Evolutionary conservation across 1,140 invertebrate genomes (phyloP), one percentile per base, ranked within the genome.

Genomic region (Pseudomyrmex cubaensis): DNA sequence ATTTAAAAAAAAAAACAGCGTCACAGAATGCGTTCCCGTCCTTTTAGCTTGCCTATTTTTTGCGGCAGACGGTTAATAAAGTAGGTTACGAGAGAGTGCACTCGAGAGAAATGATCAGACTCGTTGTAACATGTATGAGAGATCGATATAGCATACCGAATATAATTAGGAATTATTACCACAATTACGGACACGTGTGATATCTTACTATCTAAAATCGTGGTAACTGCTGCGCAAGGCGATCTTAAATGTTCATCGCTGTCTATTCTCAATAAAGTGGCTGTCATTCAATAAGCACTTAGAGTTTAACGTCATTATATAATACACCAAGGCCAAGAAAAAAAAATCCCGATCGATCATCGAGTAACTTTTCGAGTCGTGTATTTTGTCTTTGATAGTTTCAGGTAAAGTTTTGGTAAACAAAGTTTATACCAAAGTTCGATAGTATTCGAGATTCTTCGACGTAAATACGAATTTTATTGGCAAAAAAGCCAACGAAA

Each of bases 211-310:
- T 80, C 76, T 80, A 80, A 73, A 80, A 22, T 77, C 76, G 66
- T 70, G 66, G 44, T 59, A 72, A 80, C 72, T 59, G 54, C 76
- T 78, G 54, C 76, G 76, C 66, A 70, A 70, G 76, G 66, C 76
- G 76, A 80, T 80, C 54, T 80, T 72, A 72, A 80, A 80, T 80
- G 76, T 80, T 80, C 66, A 80, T 66, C 76, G 76, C 76, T 80
- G 76, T 80, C 76, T 80, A 80, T 66, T 80, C 76, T 80, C 76
- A 80, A 80, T 80, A 80, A 80, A 80, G 76, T 80, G 76, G 66
- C 76, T 80, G 66, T 80, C 66, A 80, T 80, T 80, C 76, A 80
- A 72, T 80, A 59, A 80, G 57, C 17, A 80, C 8, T 61, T 70
- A 12, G 67, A 54, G 67, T 70, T 70, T 52, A 17, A 66, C 13